Evolutionary conservation across 2,113 vertebrate genomes (phyloP).

Genomic region (Callocephalon fimbriatum): DNA sequence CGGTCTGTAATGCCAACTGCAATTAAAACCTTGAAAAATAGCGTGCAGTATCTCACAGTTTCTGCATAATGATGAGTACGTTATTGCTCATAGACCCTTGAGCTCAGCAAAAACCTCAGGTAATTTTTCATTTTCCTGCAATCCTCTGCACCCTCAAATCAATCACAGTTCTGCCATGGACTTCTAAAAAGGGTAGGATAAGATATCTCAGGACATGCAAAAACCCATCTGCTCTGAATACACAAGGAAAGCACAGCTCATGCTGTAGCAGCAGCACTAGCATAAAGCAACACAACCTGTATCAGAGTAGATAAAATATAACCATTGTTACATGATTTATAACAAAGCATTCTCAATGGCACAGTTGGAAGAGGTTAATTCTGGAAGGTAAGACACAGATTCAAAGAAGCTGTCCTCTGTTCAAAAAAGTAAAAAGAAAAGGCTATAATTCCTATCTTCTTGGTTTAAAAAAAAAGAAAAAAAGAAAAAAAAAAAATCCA

Average conservation of each 20-base stretch:
- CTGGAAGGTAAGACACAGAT: not conserved
- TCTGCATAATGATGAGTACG: not conserved
- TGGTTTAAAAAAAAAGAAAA: not conserved
- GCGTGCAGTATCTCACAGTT: not conserved
- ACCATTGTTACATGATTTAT: not conserved
- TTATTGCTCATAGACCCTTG: not conserved
- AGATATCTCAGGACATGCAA: not conserved
- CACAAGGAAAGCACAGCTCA: not conserved
- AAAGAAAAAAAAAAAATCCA: not conserved
- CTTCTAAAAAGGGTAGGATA: not conserved
- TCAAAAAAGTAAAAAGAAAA: not conserved
- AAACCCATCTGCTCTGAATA: not conserved
- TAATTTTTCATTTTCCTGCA: conserved; percentile 17
- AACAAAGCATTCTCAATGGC: not conserved
- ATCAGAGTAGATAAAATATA: not conserved
- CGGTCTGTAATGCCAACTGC: not conserved
- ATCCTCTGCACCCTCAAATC: conserved; percentile 6
- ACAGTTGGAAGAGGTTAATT: not conserved
- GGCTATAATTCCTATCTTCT: not conserved
- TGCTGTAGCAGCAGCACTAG: not conserved
- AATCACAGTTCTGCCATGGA: not conserved
- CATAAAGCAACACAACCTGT: not conserved
- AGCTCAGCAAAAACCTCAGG: conserved; percentile 8
- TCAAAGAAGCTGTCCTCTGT: not conserved
- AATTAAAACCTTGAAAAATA: conserved; percentile 35